These are phyloP conservation scores for Brachyhypopomus occidentalis DNA, from an alignment of 2,113 vertebrate genomes.

Conservation along the genomic window DNA sequence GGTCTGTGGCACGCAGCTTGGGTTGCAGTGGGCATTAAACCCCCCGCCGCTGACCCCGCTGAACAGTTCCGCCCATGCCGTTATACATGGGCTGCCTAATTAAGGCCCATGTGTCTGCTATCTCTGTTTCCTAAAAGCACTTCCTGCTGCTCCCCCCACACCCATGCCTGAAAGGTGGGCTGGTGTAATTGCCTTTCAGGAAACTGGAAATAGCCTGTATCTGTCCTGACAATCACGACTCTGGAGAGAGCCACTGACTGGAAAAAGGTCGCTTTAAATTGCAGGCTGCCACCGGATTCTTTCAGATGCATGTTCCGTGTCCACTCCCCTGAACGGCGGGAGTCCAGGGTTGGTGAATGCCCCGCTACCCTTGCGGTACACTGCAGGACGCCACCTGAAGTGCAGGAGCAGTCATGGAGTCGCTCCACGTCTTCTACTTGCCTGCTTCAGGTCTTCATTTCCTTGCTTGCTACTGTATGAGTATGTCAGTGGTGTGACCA, in stretches of 20 bases:
- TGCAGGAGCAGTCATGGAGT: not conserved
- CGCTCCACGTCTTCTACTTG: not conserved
- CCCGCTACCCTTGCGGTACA: too few species aligned
- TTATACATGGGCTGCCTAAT: constrained; percentile 48
- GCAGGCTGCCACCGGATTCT: not conserved
- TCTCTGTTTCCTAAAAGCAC: constrained; percentile 44
- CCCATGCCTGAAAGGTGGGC: constrained; percentile 31
- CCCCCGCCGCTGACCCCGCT: constrained; percentile 12
- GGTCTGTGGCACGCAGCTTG: not conserved
- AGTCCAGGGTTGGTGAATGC: not conserved
- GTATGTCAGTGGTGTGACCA: not conserved
- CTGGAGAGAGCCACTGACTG: constrained; percentile 17
- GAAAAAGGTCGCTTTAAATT: constrained; percentile 49
- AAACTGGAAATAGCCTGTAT: constrained; percentile 47
- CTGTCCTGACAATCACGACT: constrained; percentile 48
- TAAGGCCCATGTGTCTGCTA: constrained; percentile 41
- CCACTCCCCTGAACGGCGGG: not conserved
- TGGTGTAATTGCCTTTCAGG: constrained; percentile 50
- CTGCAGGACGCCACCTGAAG: too few species aligned
- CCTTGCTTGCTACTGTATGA: not conserved
- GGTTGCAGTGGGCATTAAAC: constrained; percentile 29
- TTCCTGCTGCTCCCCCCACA: constrained; percentile 39
- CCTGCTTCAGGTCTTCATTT: too few species aligned
- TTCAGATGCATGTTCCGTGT: not conserved
- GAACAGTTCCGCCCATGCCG: constrained; percentile 31